Conservation (phyloP, 2,797 vertebrate species). For the Xyrichtys novacula region DNA sequence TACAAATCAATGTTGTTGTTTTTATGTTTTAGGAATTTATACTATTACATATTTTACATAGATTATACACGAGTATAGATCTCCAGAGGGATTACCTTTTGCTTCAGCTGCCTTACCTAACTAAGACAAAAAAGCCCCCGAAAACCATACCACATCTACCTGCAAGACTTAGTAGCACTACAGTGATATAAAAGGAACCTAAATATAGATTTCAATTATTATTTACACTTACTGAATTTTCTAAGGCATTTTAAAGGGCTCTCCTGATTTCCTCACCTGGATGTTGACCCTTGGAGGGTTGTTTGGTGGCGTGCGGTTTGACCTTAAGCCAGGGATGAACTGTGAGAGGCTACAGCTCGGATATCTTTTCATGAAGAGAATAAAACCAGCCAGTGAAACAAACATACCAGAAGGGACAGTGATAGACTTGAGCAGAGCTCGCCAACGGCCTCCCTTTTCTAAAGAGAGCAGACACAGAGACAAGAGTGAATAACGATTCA, state of each 20-base stretch:
- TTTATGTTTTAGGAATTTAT: not conserved
- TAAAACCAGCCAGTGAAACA: slow-evolving; percentile 74
- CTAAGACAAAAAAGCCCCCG: no score
- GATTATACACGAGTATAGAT: no score
- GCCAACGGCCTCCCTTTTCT: slow-evolving; percentile 73
- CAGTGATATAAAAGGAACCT: no score
- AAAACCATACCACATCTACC: no score
- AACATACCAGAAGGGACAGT: slow-evolving; percentile 79
- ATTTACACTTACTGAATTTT: not conserved
- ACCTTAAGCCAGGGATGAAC: slow-evolving; percentile 64
- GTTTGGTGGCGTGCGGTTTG: slow-evolving; percentile 51
- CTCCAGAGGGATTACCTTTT: no score
- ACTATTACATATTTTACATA: not conserved
- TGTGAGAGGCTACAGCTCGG: slow-evolving; percentile 73
- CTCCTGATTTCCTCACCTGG: slow-evolving; percentile 69
- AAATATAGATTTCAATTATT: no score
- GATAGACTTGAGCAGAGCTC: slow-evolving; percentile 76
- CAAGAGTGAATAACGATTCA: not conserved
- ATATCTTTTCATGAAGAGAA: slow-evolving; percentile 80
- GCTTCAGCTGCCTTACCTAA: no score
- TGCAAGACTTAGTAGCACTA: no score
- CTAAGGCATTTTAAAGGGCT: not conserved
- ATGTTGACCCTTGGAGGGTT: slow-evolving; percentile 70
- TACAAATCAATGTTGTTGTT: not conserved
- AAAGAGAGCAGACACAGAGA: slow-evolving; percentile 12